Evolutionary conservation across 2,888 invertebrate species (phyloP).

Genomic region (Linyphia triangularis): DNA sequence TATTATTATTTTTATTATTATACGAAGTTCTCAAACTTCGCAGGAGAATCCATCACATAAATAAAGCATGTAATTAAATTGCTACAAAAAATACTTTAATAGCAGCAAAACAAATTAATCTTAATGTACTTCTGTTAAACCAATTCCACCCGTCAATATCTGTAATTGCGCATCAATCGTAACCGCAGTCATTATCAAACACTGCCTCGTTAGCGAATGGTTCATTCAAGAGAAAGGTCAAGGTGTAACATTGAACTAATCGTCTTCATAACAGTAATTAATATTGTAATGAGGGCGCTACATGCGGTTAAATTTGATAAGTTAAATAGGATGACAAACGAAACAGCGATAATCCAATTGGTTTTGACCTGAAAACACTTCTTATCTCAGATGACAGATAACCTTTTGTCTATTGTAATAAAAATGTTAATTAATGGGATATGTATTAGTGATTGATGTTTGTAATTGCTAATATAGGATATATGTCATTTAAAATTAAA

Average conservation of each 20-base stretch:
- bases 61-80: too few relatives aligned
- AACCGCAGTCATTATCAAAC: neutral
- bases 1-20: too few relatives aligned
- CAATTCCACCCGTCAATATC: neutral
- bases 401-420: neutral
- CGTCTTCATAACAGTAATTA: constrained; percentile 3
- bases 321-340: neutral
- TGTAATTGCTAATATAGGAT: neutral
- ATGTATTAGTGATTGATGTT: neutral
- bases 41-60: too few relatives aligned
- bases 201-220: neutral
- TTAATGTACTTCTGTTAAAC: neutral
- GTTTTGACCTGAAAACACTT: neutral
- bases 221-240: constrained; percentile 11
- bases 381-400: neutral
- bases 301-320: neutral
- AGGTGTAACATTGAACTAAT: neutral
- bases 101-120: too few relatives aligned
- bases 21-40: too few relatives aligned
- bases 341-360: neutral
- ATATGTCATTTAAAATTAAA: too few relatives aligned
- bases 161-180: neutral
- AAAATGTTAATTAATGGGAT: constrained; percentile 1
- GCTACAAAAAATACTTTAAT: too few relatives aligned
- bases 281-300: neutral